A percentile compares a stretch with the other conserved stretches of the same genome.
Evolutionary conservation across 2,113 vertebrate genomes (phyloP).

Genomic region (Rhinichthys klamathensis): DNA sequence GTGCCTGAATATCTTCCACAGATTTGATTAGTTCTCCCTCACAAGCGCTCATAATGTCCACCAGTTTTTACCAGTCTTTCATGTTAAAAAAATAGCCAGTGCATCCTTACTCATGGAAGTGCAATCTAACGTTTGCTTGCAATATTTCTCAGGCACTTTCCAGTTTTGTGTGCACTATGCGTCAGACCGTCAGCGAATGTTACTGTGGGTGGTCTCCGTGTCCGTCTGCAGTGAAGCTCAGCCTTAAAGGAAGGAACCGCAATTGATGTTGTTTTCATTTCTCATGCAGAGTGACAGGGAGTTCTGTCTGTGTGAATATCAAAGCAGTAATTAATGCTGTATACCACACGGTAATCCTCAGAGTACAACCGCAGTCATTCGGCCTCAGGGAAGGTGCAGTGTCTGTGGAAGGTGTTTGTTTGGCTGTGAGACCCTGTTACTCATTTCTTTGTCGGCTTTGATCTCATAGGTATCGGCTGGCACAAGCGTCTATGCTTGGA

Average conservation of each 20-base stretch:
- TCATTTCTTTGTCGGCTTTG: constrained; percentile 21
- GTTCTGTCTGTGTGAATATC: not conserved
- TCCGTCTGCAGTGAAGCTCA: not conserved
- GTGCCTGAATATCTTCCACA: no score
- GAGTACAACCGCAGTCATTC: constrained; percentile 8
- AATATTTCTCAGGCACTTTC: not conserved
- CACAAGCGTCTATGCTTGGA: not conserved
- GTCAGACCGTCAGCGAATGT: not conserved
- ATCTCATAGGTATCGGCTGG: constrained; percentile 18
- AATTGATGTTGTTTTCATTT: constrained; percentile 9
- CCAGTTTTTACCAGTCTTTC: no score
- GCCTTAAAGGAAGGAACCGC: not conserved
- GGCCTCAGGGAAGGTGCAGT: constrained; percentile 11
- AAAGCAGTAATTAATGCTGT: constrained; percentile 13
- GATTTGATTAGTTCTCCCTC: no score
- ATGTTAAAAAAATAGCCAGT: no score
- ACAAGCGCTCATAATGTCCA: no score
- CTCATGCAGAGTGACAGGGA: not conserved
- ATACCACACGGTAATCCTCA: constrained; percentile 12
- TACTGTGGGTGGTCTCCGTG: not conserved
- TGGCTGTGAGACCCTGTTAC: constrained; percentile 14
- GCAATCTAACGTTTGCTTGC: not conserved
- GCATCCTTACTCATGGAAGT: not conserved
- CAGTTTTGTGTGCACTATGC: not conserved
- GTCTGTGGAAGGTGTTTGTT: not conserved